Base-by-base conservation (phyloP, 2,113 vertebrate species). In the Oreochromis tanganicae region DNA sequence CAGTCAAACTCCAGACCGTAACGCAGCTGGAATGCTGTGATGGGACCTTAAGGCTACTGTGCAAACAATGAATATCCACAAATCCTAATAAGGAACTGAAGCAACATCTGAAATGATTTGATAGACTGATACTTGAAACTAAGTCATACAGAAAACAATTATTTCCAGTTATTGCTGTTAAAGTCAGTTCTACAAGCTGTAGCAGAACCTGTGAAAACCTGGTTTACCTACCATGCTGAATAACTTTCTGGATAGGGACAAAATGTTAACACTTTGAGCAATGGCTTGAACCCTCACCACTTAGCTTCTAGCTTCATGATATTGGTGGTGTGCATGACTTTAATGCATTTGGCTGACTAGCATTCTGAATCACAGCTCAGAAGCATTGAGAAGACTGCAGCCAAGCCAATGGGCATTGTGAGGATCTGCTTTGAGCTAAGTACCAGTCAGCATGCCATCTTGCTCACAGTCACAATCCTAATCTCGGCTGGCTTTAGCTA, bases 241-340 rank as follows among this genome's bases (percentile, higher is more conserved):
- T 43, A 46, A 73, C 13, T 0, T 46, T 46, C 68, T 73, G 0
- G 24, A 75, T 2, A 6, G 14, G 27, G 43, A 27, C 0, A 4
- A 29, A 12, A 48, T 29, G 71, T 27, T 48, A 75, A 29, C 43
- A 48, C 41, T 71, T 71, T 21, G 36, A 71, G 66, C 63, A 43
- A 71, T 43, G 36, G 4, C 12, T 71, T 43, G 66, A 41, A 43
- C 38, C 38, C 3, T 2, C 71, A 19, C 43, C 27, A 5, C 16
- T 48, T 17, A 75, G 43, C 71, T 73, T 16, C 41, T 75, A 48
- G 24, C 43, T 48, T 29, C 1, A 46, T 32, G 43, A 46, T 75
- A 29, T 29, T 19, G 71, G 16, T 50, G 24, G 43, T 48, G 71
- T 48, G 41, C 43, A 48, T 48, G 9, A 14, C 2, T 27, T 17